These are phyloP conservation scores for Ranitomeya imitator DNA, from an alignment of 2,113 vertebrate genomes.

Conservation along the genomic window DNA sequence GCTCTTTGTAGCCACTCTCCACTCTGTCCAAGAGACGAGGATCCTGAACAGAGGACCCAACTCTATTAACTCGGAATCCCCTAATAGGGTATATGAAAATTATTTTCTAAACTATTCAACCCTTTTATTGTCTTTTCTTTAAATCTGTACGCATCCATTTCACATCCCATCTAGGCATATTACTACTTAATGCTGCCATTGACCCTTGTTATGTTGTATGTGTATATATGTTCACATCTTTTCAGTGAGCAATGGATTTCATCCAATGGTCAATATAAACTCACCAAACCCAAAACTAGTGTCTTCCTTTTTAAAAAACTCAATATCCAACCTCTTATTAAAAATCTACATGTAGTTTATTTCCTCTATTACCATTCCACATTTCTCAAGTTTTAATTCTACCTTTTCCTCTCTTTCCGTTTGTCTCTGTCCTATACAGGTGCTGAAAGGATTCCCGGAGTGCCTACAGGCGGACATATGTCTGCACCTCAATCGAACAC, in stretches of 20 bases:
- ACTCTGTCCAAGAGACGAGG: not conserved
- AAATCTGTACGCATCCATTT: not conserved
- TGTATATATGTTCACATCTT: not conserved
- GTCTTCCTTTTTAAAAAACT: not conserved
- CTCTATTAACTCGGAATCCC: not conserved
- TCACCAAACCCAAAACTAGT: not conserved
- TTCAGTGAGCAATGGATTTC: not conserved
- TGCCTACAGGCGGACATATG: constrained; percentile 98
- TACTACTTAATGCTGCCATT: not conserved
- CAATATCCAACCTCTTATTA: not conserved
- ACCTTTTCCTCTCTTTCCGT: not conserved
- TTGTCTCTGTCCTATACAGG: constrained; percentile 69
- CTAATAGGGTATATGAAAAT: not conserved
- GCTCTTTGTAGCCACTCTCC: not conserved
- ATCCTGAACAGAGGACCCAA: not conserved
- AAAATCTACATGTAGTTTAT: not conserved
- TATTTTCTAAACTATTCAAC: not conserved
- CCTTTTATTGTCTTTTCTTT: not conserved
- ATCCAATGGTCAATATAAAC: not conserved
- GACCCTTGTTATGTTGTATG: not conserved
- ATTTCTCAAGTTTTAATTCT: constrained; percentile 28
- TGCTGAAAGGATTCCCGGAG: constrained; percentile 97
- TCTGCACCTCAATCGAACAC: constrained; percentile 91
- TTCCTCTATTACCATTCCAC: not conserved
- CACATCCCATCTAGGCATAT: not conserved